These are phyloP conservation scores for Halocynthia roretzi DNA, from an alignment of 23 tunicate species.

Conservation along the genomic window DNA sequence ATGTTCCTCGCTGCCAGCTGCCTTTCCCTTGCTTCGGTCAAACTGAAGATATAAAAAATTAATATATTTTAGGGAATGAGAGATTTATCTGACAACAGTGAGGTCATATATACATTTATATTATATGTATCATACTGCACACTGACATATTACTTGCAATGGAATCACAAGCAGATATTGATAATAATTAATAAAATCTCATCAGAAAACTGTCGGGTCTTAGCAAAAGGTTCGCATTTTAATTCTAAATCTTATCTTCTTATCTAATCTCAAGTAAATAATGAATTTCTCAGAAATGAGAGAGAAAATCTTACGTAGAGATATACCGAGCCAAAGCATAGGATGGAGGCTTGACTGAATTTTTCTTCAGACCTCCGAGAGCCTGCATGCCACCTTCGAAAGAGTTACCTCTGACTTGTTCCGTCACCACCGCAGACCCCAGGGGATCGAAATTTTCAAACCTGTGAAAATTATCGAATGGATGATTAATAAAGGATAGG, in stretches of 20 bases:
- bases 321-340: slow-evolving; percentile 4
- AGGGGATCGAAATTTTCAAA: slow-evolving; percentile 11
- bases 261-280: too few species aligned
- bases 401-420: background rate
- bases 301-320: slow-evolving; percentile 3
- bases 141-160: too few species aligned
- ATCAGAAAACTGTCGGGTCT: too few species aligned
- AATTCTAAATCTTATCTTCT: too few species aligned
- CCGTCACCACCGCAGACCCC: slow-evolving; percentile 14
- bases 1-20: slow-evolving; percentile 9
- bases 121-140: too few species aligned
- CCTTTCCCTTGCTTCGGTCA: background rate
- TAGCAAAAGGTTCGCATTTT: too few species aligned
- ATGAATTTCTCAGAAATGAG: too few species aligned
- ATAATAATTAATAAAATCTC: too few species aligned
- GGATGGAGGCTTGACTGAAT: background rate
- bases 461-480: background rate
- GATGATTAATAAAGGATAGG: too few species aligned
- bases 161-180: too few species aligned
- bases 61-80: background rate
- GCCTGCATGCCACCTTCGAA: slow-evolving; percentile 22
- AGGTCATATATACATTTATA: background rate
- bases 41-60: background rate
- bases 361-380: slow-evolving; percentile 4
- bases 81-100: background rate